Conservation (phyloP, 2,888 invertebrate species). For the Gari tellinella region DNA sequence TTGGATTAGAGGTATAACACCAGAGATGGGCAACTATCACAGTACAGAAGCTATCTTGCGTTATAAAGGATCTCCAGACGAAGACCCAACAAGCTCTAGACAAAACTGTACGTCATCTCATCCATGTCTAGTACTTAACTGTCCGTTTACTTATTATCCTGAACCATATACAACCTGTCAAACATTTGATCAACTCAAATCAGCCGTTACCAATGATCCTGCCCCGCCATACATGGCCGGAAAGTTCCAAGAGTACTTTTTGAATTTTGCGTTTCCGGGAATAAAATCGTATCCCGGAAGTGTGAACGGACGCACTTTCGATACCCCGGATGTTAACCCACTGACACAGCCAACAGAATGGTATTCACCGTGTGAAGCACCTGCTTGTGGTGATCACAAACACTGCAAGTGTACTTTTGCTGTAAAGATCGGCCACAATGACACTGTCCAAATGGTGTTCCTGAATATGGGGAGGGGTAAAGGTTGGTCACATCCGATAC, state of each 20-base stretch:
- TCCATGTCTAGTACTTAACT: slow-evolving; percentile 68
- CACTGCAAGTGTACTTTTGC: slow-evolving; percentile 72
- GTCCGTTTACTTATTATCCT: slow-evolving; percentile 66
- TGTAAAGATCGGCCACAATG: slow-evolving; percentile 64
- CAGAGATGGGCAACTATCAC: slow-evolving; percentile 53
- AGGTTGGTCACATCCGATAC: slow-evolving; percentile 78
- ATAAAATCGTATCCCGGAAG: slow-evolving; percentile 61
- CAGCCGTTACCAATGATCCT: slow-evolving; percentile 39
- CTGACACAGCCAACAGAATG: slow-evolving; percentile 69
- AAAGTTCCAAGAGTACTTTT: slow-evolving; percentile 70
- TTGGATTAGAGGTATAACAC: slow-evolving; percentile 70
- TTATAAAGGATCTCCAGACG: slow-evolving; percentile 53
- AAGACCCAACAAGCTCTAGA: slow-evolving; percentile 49
- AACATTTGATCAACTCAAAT: slow-evolving; percentile 55
- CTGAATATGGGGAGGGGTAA: slow-evolving; percentile 73
- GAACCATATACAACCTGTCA: slow-evolving; percentile 38
- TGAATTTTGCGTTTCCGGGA: slow-evolving; percentile 78
- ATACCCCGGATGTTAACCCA: slow-evolving; percentile 62
- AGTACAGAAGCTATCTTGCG: slow-evolving; percentile 64
- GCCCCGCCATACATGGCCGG: slow-evolving; percentile 43
- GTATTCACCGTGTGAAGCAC: slow-evolving; percentile 60
- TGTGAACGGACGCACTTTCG: slow-evolving; percentile 69
- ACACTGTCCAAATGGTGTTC: slow-evolving; percentile 76
- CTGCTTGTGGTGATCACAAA: slow-evolving; percentile 60
- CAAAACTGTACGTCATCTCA: slow-evolving; percentile 44